Conservation (phyloP, 2,797 vertebrate genomes). For the Tamandua tetradactyla region DNA sequence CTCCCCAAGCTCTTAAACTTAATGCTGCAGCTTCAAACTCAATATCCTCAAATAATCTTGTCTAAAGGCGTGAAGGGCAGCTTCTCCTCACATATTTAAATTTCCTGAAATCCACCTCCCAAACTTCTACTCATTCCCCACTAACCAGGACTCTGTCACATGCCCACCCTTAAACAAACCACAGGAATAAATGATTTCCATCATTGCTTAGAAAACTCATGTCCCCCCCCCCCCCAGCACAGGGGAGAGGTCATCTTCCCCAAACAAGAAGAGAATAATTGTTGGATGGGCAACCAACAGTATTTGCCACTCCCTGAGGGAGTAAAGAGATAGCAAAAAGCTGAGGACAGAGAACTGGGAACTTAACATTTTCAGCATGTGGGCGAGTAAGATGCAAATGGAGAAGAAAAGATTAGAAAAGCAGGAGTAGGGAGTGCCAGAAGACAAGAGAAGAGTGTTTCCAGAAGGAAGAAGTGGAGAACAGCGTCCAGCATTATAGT, state of each 20-base stretch:
- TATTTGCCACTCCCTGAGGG: background rate
- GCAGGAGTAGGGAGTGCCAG: background rate
- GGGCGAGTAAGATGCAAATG: background rate
- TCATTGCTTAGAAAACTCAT: background rate
- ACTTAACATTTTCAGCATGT: background rate
- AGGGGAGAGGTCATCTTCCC: background rate
- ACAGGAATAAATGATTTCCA: background rate
- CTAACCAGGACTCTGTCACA: background rate
- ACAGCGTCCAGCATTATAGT: background rate
- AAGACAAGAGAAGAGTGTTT: background rate
- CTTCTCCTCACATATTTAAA: background rate
- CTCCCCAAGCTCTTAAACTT: background rate
- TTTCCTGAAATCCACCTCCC: background rate
- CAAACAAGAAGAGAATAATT: background rate
- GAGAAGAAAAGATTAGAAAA: background rate
- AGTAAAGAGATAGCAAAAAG: background rate
- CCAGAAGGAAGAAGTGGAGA: slow-evolving; percentile 19
- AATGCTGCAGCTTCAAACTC: background rate
- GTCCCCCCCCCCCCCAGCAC: background rate
- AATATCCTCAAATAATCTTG: background rate
- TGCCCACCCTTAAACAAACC: slow-evolving; percentile 7
- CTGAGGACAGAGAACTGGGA: background rate
- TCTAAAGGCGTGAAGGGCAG: background rate
- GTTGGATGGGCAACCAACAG: background rate
- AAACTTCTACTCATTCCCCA: background rate